Conservation (phyloP, 2,113 vertebrate species). For the Ardeotis arabs region DNA sequence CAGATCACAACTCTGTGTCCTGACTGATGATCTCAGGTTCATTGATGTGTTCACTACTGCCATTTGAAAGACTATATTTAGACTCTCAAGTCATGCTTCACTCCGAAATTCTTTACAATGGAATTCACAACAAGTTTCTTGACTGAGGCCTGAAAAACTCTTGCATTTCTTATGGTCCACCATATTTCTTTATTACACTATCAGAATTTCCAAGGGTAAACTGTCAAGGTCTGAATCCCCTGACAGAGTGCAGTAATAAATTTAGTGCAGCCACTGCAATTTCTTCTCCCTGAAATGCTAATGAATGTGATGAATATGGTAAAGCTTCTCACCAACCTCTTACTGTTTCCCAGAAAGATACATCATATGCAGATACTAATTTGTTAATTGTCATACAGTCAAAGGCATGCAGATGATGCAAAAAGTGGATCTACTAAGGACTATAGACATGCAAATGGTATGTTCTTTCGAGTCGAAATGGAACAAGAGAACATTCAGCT, state of each 20-base stretch:
- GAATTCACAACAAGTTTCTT: constrained; percentile 17
- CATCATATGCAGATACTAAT: background rate
- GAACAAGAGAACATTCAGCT: background rate
- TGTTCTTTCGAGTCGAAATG: background rate
- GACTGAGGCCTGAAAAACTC: background rate
- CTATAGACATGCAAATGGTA: background rate
- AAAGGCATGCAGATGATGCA: constrained; percentile 13
- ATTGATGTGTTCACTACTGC: background rate
- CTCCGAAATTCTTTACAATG: background rate
- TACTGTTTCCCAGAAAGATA: background rate
- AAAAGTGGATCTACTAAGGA: background rate
- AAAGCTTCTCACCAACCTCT: constrained; percentile 5
- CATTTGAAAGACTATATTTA: background rate
- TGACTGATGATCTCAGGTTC: background rate
- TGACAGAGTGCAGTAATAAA: constrained; percentile 25
- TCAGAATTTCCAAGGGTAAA: constrained; percentile 36
- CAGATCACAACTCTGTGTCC: background rate
- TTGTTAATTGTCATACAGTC: constrained; percentile 13
- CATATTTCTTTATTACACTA: background rate
- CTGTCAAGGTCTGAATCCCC: constrained; percentile 10
- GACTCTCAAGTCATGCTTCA: background rate
- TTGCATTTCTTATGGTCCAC: background rate
- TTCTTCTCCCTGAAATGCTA: background rate
- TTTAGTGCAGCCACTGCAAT: background rate
- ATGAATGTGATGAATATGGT: background rate